Percentiles rank a stretch among this genome's conserved stretches.
phyloP scores from a whole-genome alignment of 1,140 invertebrate species.

The Microplitis demolitor region DNA sequence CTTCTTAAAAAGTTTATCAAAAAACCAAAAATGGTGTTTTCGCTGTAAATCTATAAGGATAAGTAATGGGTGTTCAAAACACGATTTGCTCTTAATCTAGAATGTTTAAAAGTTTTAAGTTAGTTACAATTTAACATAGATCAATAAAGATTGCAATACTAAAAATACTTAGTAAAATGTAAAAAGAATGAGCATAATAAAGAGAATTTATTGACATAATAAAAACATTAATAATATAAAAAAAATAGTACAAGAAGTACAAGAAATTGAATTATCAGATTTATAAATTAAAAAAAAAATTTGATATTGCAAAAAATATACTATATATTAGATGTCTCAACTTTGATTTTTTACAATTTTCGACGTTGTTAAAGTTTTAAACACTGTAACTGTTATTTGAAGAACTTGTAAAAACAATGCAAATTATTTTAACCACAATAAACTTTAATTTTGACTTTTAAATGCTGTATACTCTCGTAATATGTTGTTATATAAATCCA shows the following conservation, averaged over 20 bases:
- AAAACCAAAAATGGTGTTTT: neutral
- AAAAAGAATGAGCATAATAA: neutral
- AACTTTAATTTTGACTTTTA: neutral
- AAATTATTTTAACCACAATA: neutral
- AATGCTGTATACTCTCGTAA: neutral
- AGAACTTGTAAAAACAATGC: neutral
- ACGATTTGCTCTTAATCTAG: neutral
- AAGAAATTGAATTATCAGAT: neutral
- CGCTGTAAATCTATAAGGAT: neutral
- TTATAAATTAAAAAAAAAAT: neutral
- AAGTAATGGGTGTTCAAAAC: neutral
- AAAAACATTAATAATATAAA: neutral
- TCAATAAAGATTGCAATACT: neutral
- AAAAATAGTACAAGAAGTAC: neutral
- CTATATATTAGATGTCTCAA: too few species aligned
- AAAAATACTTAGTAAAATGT: neutral
- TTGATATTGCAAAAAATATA: too few species aligned
- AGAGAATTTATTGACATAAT: neutral
- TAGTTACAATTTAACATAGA: neutral
- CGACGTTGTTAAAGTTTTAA: neutral
- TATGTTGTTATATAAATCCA: neutral
- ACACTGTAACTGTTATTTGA: neutral
- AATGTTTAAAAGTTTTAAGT: neutral
- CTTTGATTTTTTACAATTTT: too few species aligned
- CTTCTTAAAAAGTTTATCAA: neutral